Evolutionary conservation across 2,113 vertebrate genomes (phyloP).

Genomic region (Chloropsis cyanopogon): DNA sequence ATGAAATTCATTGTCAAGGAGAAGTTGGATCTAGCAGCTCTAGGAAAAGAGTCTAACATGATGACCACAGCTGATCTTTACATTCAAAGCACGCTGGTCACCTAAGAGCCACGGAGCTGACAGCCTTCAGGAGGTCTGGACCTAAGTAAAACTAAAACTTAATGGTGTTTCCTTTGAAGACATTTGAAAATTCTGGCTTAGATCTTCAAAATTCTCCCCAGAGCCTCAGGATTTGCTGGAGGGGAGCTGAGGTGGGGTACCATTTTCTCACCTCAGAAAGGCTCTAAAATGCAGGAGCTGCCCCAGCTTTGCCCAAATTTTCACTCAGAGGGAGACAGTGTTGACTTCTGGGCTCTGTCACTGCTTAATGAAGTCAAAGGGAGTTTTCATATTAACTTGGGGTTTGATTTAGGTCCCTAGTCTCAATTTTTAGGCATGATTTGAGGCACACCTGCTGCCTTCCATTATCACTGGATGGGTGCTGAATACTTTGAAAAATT

Average conservation of each 20-base stretch:
- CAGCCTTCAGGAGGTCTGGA: not conserved
- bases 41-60: not conserved
- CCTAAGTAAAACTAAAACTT: not conserved
- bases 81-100: not conserved
- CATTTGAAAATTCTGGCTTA: not conserved
- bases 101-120: not conserved
- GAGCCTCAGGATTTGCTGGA: not conserved
- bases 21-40: not conserved
- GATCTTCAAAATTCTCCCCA: not conserved
- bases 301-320: not conserved
- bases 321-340: not conserved
- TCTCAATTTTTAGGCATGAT: not conserved
- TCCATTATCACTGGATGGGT: not conserved
- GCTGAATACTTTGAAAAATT: not conserved
- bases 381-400: not conserved
- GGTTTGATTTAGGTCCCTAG: not conserved
- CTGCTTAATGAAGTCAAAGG: not conserved
- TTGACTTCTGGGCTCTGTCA: not conserved
- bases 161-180: not conserved
- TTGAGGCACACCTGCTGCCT: slow-evolving; percentile 5
- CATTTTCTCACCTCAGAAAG: not conserved
- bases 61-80: not conserved
- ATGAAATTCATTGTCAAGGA: not conserved
- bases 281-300: not conserved
- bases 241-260: not conserved